These are phyloP conservation scores for Callyntrura guangdongensis DNA, from an alignment of 2,888 invertebrate species.

Conservation along the genomic window DNA sequence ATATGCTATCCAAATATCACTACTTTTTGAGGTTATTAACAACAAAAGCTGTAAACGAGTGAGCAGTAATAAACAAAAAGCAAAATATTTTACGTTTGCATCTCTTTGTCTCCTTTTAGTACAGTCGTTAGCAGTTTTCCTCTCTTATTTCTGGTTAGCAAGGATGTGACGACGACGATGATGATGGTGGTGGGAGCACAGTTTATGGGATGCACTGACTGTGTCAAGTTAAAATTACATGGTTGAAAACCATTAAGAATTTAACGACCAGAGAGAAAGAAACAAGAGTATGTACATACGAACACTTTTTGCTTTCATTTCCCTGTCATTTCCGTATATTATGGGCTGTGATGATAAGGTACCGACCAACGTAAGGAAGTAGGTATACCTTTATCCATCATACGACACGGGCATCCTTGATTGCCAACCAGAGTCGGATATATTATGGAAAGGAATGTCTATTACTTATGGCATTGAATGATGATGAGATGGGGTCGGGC, in stretches of 20 bases:
- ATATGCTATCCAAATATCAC: too few relatives aligned
- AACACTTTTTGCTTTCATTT: neutral
- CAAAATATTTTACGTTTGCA: constrained; percentile 19
- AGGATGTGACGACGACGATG: too few relatives aligned
- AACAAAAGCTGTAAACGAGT: too few relatives aligned
- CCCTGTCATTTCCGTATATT: neutral
- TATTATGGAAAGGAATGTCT: neutral
- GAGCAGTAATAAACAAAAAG: too few relatives aligned
- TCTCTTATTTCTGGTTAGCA: too few relatives aligned
- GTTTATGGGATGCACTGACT: neutral
- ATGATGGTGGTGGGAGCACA: neutral
- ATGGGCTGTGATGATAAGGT: neutral
- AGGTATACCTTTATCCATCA: neutral
- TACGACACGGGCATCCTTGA: too few relatives aligned
- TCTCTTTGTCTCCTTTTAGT: neutral
- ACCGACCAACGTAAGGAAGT: neutral
- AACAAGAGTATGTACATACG: neutral
- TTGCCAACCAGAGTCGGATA: neutral
- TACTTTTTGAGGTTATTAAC: too few relatives aligned
- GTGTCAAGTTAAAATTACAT: constrained; percentile 17
- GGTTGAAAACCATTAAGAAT: constrained; percentile 58
- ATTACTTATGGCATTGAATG: constrained; percentile 49
- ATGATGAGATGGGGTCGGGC: constrained; percentile 61
- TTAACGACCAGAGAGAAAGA: constrained; percentile 50
- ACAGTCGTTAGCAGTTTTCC: neutral